A percentile compares a stretch with the other conserved stretches of the same genome.
Conservation (phyloP, 2,113 vertebrate genomes). For the Marmota flaviventris region DNA sequence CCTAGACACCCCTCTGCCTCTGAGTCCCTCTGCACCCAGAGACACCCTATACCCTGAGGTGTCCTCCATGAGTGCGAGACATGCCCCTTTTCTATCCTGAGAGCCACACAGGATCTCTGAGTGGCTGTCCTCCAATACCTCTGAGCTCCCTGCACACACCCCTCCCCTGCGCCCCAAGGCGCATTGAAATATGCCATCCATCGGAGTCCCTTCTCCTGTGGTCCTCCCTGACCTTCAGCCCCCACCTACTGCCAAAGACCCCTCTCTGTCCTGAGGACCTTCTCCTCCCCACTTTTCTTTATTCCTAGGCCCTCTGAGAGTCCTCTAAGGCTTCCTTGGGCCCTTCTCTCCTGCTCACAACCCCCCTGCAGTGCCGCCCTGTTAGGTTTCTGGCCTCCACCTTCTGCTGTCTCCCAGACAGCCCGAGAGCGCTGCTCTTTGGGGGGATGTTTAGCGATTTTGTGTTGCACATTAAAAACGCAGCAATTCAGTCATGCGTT, state of each 20-base stretch:
- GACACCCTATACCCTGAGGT: not conserved
- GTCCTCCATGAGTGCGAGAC: not conserved
- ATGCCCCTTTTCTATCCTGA: not conserved
- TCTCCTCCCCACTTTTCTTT: not conserved
- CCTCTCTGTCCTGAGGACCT: not conserved
- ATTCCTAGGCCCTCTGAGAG: not conserved
- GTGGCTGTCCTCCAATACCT: not conserved
- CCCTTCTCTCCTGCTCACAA: not conserved
- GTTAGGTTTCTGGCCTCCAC: too few species aligned
- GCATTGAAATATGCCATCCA: not conserved
- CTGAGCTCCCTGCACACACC: not conserved
- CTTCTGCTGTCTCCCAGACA: not conserved
- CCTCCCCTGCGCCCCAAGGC: not conserved
- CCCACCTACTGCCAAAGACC: not conserved
- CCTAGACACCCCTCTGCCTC: not conserved
- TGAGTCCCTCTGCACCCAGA: not conserved
- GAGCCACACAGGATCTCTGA: not conserved
- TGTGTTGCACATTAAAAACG: constrained; percentile 83
- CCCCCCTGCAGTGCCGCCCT: not conserved
- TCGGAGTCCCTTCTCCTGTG: not conserved
- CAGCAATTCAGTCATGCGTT: constrained; percentile 69
- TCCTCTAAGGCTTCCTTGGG: too few species aligned
- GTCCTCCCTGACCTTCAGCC: not conserved
- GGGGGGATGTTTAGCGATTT: constrained; percentile 37
- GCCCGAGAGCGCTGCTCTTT: not conserved